Conservation (phyloP, 2,888 invertebrate genomes). For the Myopa tessellatipennis region DNA sequence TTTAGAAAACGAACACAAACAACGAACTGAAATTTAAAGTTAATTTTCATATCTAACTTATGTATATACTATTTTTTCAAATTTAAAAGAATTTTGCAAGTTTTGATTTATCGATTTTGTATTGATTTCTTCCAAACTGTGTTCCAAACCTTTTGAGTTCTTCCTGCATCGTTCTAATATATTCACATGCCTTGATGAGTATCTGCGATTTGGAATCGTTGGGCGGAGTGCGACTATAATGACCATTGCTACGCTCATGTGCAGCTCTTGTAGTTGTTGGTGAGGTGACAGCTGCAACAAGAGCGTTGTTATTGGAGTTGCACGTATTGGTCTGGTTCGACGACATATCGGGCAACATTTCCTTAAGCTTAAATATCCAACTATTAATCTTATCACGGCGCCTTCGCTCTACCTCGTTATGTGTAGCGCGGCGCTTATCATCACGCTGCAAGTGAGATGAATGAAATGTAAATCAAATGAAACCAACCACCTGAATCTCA, state of each 20-base stretch:
- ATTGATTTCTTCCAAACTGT: neutral
- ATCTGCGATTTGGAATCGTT: slow-evolving; percentile 93
- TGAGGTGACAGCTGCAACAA: slow-evolving; percentile 29
- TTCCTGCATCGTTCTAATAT: slow-evolving; percentile 86
- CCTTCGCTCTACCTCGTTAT: slow-evolving; percentile 95
- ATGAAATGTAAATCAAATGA: neutral
- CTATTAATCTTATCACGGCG: slow-evolving; percentile 96
- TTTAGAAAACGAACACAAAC: no score
- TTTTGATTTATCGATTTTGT: neutral
- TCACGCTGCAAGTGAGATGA: slow-evolving; percentile 74
- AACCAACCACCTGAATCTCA: neutral
- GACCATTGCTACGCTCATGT: slow-evolving; percentile 33
- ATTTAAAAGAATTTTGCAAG: neutral
- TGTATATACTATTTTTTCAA: neutral
- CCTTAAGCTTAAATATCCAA: slow-evolving; percentile 94
- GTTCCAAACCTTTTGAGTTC: slow-evolving; percentile 75
- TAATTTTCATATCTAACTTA: no score
- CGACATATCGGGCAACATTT: slow-evolving; percentile 78
- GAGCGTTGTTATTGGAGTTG: slow-evolving; percentile 16
- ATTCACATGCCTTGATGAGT: slow-evolving; percentile 94
- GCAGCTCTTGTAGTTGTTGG: slow-evolving; percentile 37
- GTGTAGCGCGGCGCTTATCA: slow-evolving; percentile 89
- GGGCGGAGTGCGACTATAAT: slow-evolving; percentile 68
- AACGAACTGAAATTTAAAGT: no score
- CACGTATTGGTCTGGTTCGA: slow-evolving; percentile 26